phyloP scores from a whole-genome alignment of 2,888 invertebrate genomes.

The Ganaspis brasiliensis region DNA sequence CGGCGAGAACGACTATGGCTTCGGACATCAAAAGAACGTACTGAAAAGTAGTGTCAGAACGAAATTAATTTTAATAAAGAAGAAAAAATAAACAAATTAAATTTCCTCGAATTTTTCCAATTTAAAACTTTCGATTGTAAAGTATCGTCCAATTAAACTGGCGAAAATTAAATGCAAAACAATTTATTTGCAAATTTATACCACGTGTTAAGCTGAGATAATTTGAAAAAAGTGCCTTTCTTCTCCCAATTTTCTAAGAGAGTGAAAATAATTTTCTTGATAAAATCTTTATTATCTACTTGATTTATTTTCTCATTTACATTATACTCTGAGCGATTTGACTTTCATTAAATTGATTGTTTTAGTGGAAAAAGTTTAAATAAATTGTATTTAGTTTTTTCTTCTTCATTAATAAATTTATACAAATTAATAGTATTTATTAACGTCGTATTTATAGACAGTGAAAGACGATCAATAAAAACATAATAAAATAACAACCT shows the following conservation, averaged over 20 bases:
- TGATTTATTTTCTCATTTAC: background rate
- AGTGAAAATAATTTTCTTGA: background rate
- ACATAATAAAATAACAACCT: too few relatives aligned
- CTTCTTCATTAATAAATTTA: too few relatives aligned
- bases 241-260: background rate
- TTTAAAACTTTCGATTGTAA: background rate
- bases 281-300: slow-evolving; percentile 4
- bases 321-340: too few relatives aligned
- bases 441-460: too few relatives aligned
- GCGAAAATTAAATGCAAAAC: background rate
- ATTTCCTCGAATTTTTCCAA: background rate
- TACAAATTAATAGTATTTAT: too few relatives aligned
- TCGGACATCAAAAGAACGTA: slow-evolving; percentile 76
- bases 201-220: background rate
- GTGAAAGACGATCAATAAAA: too few relatives aligned
- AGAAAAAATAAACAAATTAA: background rate
- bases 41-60: slow-evolving; percentile 64
- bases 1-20: slow-evolving; percentile 68
- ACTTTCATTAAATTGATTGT: too few relatives aligned
- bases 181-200: slow-evolving; percentile 10
- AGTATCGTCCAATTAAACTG: background rate
- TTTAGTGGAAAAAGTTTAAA: too few relatives aligned
- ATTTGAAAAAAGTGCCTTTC: background rate
- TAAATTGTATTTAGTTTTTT: too few relatives aligned
- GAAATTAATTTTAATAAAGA: background rate